Evolutionary conservation across 2,113 vertebrate species (phyloP).

Genomic region (Alligator mississippiensis): DNA sequence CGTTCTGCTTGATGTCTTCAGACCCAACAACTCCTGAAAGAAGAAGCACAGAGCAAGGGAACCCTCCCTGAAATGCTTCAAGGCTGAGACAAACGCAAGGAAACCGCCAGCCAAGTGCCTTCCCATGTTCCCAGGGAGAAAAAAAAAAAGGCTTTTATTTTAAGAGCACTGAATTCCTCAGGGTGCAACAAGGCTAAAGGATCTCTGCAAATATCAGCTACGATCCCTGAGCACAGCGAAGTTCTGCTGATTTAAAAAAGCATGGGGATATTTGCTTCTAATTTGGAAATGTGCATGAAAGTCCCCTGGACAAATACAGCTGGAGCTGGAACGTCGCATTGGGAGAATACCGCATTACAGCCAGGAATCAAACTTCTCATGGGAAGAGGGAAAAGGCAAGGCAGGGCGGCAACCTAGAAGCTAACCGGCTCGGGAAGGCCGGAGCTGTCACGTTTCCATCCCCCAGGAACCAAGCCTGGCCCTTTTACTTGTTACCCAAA

Average conservation of each 20-base stretch:
- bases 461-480: too few relatives aligned
- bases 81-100: slow-evolving; percentile 14
- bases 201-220: not conserved
- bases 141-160: not conserved
- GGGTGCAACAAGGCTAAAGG: not conserved
- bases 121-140: not conserved
- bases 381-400: too few relatives aligned
- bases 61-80: slow-evolving; percentile 5
- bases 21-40: slow-evolving; percentile 44
- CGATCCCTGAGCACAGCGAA: not conserved
- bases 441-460: too few relatives aligned
- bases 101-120: slow-evolving; percentile 22
- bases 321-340: too few relatives aligned
- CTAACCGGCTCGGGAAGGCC: too few relatives aligned
- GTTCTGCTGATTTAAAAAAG: not conserved
- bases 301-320: too few relatives aligned
- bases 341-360: too few relatives aligned
- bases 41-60: not conserved
- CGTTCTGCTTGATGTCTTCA: slow-evolving; percentile 64
- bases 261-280: not conserved
- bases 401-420: too few relatives aligned
- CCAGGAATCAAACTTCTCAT: too few relatives aligned
- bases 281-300: too few relatives aligned
- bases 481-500: too few relatives aligned
- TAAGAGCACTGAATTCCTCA: not conserved